phyloP scores from a whole-genome alignment of 2,113 vertebrate genomes.

The Trematomus loennbergii region DNA sequence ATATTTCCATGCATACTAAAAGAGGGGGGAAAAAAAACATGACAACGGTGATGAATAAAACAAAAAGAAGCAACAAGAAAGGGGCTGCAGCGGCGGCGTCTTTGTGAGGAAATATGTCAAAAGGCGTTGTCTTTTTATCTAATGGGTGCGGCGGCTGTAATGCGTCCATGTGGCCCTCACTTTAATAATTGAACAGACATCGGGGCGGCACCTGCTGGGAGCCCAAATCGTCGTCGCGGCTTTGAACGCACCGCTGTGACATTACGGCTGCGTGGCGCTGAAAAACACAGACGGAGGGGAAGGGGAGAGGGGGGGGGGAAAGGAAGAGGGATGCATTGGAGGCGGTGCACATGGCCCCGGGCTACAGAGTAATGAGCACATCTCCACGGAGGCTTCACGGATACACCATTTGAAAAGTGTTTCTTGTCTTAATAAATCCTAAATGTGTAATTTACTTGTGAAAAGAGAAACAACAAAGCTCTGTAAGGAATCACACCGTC shows the following conservation, averaged over 20 bases:
- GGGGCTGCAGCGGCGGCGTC: constrained; percentile 73
- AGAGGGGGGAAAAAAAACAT: constrained; percentile 19
- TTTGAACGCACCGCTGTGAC: constrained; percentile 94
- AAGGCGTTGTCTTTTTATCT: constrained; percentile 89
- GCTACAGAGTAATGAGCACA: constrained; percentile 99
- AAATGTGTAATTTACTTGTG: constrained; percentile 97
- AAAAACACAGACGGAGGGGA: constrained; percentile 86
- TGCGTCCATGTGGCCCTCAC: constrained; percentile 88
- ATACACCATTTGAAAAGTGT: constrained; percentile 95
- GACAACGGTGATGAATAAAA: constrained; percentile 79
- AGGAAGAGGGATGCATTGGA: constrained; percentile 86
- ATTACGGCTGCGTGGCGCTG: constrained; percentile 89
- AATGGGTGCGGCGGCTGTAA: constrained; percentile 87
- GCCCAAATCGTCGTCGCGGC: constrained; percentile 90
- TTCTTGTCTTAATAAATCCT: constrained; percentile 99
- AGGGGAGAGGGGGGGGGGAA: constrained; percentile 81
- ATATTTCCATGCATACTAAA: constrained; percentile 71
- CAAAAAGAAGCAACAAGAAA: constrained; percentile 69
- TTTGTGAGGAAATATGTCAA: constrained; percentile 90
- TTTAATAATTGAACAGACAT: constrained; percentile 97
- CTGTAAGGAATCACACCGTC: constrained; percentile 65
- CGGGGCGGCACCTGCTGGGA: constrained; percentile 94
- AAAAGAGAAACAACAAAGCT: constrained; percentile 93
- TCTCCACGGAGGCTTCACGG: constrained; percentile 91
- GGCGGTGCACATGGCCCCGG: constrained; percentile 89